Conservation (phyloP, 2,113 vertebrate genomes). For the Chaetodon trifascialis region DNA sequence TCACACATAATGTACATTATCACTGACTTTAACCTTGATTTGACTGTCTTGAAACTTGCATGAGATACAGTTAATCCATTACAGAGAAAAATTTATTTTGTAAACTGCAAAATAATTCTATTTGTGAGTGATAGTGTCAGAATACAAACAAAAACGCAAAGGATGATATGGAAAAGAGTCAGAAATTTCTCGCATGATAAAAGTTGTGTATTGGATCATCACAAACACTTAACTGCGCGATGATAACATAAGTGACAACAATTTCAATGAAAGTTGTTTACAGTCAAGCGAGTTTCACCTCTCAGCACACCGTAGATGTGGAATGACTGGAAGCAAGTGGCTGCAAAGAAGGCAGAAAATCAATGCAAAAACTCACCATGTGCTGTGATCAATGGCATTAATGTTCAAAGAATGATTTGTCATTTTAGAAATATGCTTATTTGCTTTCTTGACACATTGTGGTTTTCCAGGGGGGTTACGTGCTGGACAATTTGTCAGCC, state of each 20-base stretch:
- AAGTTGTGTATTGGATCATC: background rate
- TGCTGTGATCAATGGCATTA: background rate
- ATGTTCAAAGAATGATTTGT: background rate
- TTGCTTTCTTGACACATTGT: background rate
- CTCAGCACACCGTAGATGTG: background rate
- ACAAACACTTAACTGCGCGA: background rate
- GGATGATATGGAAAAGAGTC: background rate
- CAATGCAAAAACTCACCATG: background rate
- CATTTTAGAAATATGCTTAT: background rate
- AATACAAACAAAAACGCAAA: background rate
- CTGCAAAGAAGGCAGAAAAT: background rate
- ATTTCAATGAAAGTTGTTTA: background rate
- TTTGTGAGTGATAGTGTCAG: background rate
- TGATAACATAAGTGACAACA: background rate
- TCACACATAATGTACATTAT: constrained; percentile 8
- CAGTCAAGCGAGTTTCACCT: background rate
- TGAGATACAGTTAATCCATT: background rate
- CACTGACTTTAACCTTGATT: constrained; percentile 2
- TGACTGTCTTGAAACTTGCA: background rate
- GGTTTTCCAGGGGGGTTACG: background rate
- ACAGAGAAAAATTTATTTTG: background rate
- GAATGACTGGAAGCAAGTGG: background rate
- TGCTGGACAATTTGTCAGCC: background rate
- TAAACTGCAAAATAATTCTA: background rate
- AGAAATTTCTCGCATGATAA: background rate